These are phyloP conservation scores for Muscicapa striata DNA, from an alignment of 2,797 vertebrate genomes.

Conservation along the genomic window DNA sequence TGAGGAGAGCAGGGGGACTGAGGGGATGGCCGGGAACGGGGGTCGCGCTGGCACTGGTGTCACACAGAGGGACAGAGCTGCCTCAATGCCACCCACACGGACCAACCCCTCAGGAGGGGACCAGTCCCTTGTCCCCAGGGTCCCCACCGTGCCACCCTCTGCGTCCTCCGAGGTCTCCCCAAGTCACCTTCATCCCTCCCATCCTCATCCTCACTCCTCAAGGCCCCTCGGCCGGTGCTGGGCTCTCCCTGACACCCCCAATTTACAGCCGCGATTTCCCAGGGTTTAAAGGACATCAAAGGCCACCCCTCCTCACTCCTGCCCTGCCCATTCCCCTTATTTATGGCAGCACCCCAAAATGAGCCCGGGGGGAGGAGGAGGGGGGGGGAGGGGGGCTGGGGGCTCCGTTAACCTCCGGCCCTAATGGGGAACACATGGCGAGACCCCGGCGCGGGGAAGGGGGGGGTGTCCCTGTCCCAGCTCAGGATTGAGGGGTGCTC, in stretches of 20 bases:
- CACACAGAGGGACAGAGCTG: neutral
- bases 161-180: neutral
- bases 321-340: slow-evolving; percentile 2
- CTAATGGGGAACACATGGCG: slow-evolving; percentile 70
- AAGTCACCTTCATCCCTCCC: rapidly evolving
- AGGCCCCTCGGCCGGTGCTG: neutral
- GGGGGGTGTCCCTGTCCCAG: neutral
- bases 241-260: neutral
- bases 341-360: slow-evolving; percentile 34
- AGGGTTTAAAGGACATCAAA: neutral
- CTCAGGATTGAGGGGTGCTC: neutral
- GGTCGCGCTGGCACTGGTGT: neutral
- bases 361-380: neutral
- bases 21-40: rapidly evolving
- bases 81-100: neutral
- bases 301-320: neutral
- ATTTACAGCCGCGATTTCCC: slow-evolving; percentile 1
- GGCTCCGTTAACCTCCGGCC: slow-evolving; percentile 7
- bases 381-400: neutral
- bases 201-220: neutral
- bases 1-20: neutral
- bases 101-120: no score
- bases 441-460: neutral
- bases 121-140: neutral
- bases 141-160: neutral